These are phyloP conservation scores for Ophion ellenae DNA, from an alignment of 2,888 invertebrate species.

Conservation along the genomic window DNA sequence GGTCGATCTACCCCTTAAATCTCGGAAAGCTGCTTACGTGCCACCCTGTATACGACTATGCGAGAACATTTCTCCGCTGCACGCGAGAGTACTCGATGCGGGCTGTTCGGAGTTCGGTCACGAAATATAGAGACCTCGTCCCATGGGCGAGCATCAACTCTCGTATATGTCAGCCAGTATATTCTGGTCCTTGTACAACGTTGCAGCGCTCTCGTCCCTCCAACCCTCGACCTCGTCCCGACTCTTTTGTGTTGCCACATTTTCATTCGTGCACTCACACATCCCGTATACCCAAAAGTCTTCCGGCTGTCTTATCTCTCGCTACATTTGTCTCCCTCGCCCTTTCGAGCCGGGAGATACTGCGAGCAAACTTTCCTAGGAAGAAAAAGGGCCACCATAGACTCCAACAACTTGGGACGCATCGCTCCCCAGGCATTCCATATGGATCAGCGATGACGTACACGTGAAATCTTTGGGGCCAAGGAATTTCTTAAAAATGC, in stretches of 20 bases:
- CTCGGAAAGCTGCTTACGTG: neutral
- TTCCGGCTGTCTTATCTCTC: slow-evolving; percentile 17
- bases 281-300: slow-evolving; percentile 11
- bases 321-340: slow-evolving; percentile 7
- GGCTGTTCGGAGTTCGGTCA: slow-evolving; percentile 62
- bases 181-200: slow-evolving; percentile 44
- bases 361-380: slow-evolving; percentile 13
- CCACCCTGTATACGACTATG: slow-evolving; percentile 18
- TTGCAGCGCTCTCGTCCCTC: slow-evolving; percentile 25
- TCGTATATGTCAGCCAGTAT: slow-evolving; percentile 69
- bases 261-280: slow-evolving; percentile 12
- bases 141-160: slow-evolving; percentile 68
- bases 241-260: slow-evolving; percentile 26
- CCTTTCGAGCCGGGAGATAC: neutral
- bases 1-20: neutral
- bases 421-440: slow-evolving; percentile 55
- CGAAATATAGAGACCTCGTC: slow-evolving; percentile 72
- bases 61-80: slow-evolving; percentile 32
- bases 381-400: slow-evolving; percentile 6
- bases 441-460: slow-evolving; percentile 44
- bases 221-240: slow-evolving; percentile 6
- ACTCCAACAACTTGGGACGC: slow-evolving; percentile 19
- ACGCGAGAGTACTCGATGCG: slow-evolving; percentile 28
- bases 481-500: slow-evolving; percentile 43
- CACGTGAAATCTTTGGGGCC: slow-evolving; percentile 56